Conservation (phyloP, 2,797 vertebrate species). For the Hydrophis major region DNA sequence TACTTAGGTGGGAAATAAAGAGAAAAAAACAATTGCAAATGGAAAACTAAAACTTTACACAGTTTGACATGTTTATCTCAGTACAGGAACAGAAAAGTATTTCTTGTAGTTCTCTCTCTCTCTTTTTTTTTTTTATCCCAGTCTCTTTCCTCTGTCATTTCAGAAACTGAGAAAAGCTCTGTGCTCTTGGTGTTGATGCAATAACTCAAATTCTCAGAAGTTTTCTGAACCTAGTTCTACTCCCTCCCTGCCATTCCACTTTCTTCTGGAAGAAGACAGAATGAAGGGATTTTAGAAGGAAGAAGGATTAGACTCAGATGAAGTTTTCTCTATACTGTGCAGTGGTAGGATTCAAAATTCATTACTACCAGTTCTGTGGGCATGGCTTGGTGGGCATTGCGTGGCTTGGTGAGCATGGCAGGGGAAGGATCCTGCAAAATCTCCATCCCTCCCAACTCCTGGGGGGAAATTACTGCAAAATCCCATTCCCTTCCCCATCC, state of each 20-base stretch:
- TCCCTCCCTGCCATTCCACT: not conserved
- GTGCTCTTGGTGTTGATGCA: no score
- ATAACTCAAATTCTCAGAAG: no score
- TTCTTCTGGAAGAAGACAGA: not conserved
- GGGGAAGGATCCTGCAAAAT: no score
- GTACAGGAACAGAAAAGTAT: not conserved
- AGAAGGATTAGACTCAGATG: not conserved
- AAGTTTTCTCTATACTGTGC: not conserved
- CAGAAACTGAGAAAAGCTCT: no score
- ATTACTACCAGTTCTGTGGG: no score
- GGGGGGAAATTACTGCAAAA: no score
- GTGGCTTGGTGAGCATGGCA: no score
- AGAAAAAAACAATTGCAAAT: not conserved
- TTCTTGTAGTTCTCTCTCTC: not conserved
- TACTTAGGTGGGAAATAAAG: not conserved
- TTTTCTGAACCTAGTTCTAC: not conserved
- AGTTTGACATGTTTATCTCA: not conserved
- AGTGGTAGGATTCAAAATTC: no score
- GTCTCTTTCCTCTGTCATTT: no score
- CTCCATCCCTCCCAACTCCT: no score
- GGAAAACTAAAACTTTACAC: not conserved
- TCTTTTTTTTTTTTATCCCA: not conserved
- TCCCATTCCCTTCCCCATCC: no score
- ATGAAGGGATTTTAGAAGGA: not conserved
- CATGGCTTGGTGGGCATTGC: no score